Evolutionary conservation across 2,888 invertebrate genomes (phyloP).

Genomic region (Fragum sueziense): DNA sequence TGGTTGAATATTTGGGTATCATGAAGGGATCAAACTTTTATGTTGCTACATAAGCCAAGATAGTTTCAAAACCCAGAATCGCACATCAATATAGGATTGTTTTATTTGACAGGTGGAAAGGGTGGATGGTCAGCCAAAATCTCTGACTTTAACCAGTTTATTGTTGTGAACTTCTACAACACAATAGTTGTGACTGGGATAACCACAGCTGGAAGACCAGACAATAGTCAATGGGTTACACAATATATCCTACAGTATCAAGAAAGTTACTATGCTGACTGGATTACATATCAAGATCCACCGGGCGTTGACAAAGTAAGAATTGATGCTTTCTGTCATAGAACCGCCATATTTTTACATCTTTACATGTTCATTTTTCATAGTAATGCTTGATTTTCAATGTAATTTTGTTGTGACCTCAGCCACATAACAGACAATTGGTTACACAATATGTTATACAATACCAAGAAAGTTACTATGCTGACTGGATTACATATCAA

Average conservation of each 20-base stretch:
- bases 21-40: no score
- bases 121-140: slow-evolving; percentile 66
- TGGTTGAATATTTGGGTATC: background rate
- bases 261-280: slow-evolving; percentile 63
- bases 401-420: no score
- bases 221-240: slow-evolving; percentile 69
- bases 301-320: slow-evolving; percentile 67
- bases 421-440: slow-evolving; percentile 66
- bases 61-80: no score
- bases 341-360: no score
- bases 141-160: slow-evolving; percentile 58
- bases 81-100: no score
- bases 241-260: slow-evolving; percentile 70
- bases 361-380: no score
- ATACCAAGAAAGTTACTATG: slow-evolving; percentile 66
- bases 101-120: slow-evolving; percentile 9
- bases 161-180: slow-evolving; percentile 67
- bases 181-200: slow-evolving; percentile 67
- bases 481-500: slow-evolving; percentile 67
- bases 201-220: slow-evolving; percentile 64
- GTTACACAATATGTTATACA: slow-evolving; percentile 68
- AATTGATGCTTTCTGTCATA: no score
- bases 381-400: no score
- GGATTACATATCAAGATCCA: slow-evolving; percentile 68
- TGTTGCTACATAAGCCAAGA: no score